phyloP scores from a whole-genome alignment of 2,113 vertebrate genomes.

The Crotalus viridis region DNA sequence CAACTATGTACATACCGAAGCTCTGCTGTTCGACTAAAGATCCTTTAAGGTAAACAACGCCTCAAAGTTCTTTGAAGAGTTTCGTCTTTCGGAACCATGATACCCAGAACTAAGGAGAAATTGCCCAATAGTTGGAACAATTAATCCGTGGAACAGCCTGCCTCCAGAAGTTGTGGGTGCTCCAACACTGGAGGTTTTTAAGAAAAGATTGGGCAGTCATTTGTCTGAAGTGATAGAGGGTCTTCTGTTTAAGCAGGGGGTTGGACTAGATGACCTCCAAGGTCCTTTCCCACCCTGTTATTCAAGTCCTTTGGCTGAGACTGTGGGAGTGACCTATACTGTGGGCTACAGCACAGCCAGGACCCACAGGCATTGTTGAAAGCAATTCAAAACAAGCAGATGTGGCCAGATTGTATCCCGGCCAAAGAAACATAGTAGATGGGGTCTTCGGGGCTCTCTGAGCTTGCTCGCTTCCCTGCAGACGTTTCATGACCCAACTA shows the following conservation, averaged over 20 bases:
- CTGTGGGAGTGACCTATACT: not conserved
- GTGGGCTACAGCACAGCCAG: not conserved
- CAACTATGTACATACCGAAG: too few relatives aligned
- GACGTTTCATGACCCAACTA: too few relatives aligned
- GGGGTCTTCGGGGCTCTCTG: not conserved
- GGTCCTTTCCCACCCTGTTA: not conserved
- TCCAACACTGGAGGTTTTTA: not conserved
- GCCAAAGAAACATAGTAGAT: not conserved
- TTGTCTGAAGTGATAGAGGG: not conserved
- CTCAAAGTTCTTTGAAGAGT: too few relatives aligned
- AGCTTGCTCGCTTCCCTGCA: not conserved
- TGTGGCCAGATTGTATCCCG: not conserved
- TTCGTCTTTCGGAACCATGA: too few relatives aligned
- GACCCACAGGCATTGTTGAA: not conserved
- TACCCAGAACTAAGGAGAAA: not conserved
- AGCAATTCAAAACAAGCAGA: not conserved
- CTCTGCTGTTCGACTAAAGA: too few relatives aligned
- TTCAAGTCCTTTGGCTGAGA: not conserved
- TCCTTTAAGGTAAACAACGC: too few relatives aligned
- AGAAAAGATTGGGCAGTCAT: not conserved
- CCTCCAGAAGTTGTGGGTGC: not conserved
- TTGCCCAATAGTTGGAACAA: not conserved
- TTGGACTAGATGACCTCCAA: not conserved
- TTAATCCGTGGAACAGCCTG: not conserved
- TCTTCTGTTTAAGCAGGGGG: too few relatives aligned